Evolutionary conservation across 2,797 vertebrate genomes (phyloP), one percentile per base, ranked within the genome.

Genomic region (Myotis daubentonii): DNA sequence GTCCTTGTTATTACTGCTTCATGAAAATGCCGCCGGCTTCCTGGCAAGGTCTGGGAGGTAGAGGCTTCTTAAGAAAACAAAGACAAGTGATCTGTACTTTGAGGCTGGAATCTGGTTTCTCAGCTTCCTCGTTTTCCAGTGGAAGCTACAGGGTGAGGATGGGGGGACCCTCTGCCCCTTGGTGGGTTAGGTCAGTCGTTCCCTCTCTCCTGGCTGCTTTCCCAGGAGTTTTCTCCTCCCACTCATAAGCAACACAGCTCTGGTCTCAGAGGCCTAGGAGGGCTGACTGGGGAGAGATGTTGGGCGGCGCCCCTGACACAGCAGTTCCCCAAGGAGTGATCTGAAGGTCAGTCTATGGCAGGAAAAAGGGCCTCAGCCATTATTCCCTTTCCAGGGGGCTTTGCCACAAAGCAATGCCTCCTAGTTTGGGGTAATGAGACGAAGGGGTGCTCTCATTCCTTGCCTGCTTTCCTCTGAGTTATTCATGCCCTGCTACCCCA

Each of bases 1-100:
- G 97, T 97, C 96, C 97, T 97, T 96, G 96, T 97, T 96, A 85
- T 93, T 96, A 84, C 87, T 96, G 96, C 93, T 94, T 94, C 76
- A 17, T 72, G 93, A 97, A 96, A 97, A 94, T 91, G 96, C 96
- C 78, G 89, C 92, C 0, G 80, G 96, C 72, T 94, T 94, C 91
- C 95, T 97, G 97, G 97, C 96, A 97, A 65, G 72, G 38, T 70
- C 96, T 89, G 55, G 90, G 94, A 96, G 88, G 93, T 96, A 95
- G 90, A 97, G 72, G 38, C 60, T 89, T 95, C 94, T 93, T 94
- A 87, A 89, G 80, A 95, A 97, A 97, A 95, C 79, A 95, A 85
- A 66, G 84, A 91, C 55, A 36, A 95, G 82, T 8, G 88, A 79
- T 87, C 44, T 19, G 20, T 49, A 74, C 51, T 88, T 60, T 66